Evolutionary conservation across 2,797 vertebrate genomes (phyloP), one percentile per base, ranked within the genome.

Genomic region (Parotocinclus haroldoi): DNA sequence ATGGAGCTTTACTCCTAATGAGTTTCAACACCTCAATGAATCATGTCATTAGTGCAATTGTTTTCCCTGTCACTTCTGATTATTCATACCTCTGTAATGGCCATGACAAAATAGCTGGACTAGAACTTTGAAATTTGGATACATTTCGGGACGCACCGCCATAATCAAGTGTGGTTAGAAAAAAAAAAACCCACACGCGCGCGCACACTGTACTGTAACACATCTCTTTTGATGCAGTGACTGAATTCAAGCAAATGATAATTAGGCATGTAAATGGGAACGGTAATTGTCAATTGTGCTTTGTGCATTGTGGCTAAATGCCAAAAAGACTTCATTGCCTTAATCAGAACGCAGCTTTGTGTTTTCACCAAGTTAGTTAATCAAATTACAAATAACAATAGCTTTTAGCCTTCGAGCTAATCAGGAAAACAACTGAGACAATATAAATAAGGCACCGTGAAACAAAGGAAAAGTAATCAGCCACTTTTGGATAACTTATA

Each of bases 1-100:
- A 82, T 58, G 82, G 81, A 8, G 48, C 71, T 79, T 39, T 38
- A 56, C 61, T 81, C 61, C 49, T 79, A 78, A 86, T 82, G 74
- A 79, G 70, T 82, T 82, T 86, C 63, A 83, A 81, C 87, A 81
- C 83, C 51, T 85, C 82, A 58, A 60, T 76, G 87, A 81, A 50
- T 80, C 74, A 77, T 48, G 74, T 73, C 85, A 87, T 87, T 77
- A 83, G 45, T 56, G 45, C 63, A 79, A 76, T 82, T 81, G 78
- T 83, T 87, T 88, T 82, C 80, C 80, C 81, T 81, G 84, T 87
- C 85, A 77, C 83, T 82, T 87, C 78, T 76, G 66, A 87, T 88
- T 87, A 83, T 75, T 50, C 76, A 73, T 66, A 59, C 52, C 56
- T 70, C 70, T 79, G 60, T 71, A 80, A 82, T 36, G 68, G 66